Evolutionary conservation across 2,113 vertebrate genomes (phyloP).

Genomic region (Epinephelus fuscoguttatus): DNA sequence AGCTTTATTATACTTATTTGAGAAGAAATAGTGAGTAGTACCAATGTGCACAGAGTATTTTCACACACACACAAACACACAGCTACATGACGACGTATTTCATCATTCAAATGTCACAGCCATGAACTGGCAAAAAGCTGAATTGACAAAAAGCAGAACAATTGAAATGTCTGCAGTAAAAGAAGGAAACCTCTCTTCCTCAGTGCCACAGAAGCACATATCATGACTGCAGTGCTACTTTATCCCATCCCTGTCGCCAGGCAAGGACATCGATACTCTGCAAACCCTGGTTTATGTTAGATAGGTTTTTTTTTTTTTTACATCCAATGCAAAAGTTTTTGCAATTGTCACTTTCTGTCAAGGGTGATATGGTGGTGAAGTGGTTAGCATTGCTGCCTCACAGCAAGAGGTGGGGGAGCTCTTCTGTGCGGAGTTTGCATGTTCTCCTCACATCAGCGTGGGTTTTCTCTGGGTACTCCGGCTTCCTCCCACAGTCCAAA

Average conservation of each 20-base stretch:
- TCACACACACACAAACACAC: not conserved
- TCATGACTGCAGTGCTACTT: not conserved
- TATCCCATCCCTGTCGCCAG: not conserved
- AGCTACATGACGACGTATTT: not conserved
- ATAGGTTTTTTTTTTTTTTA: not conserved
- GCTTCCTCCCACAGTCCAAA: too few relatives aligned
- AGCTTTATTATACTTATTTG: not conserved
- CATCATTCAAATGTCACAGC: conserved; percentile 22
- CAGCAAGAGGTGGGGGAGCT: too few relatives aligned
- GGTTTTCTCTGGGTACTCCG: too few relatives aligned
- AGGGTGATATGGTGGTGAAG: too few relatives aligned
- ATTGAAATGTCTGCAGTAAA: conserved; percentile 4
- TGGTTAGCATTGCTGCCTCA: too few relatives aligned
- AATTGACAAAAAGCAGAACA: not conserved
- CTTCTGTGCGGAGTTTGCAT: too few relatives aligned
- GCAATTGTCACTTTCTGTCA: not conserved
- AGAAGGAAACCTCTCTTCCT: not conserved
- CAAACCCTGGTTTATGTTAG: not conserved
- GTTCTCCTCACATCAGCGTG: too few relatives aligned
- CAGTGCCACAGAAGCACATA: not conserved
- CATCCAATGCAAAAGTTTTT: not conserved
- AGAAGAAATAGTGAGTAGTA: not conserved
- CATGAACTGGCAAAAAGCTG: not conserved
- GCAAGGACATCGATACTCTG: not conserved
- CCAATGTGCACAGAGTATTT: not conserved